phyloP scores from a whole-genome alignment of 2,113 vertebrate species.

The Tringa solitaria region DNA sequence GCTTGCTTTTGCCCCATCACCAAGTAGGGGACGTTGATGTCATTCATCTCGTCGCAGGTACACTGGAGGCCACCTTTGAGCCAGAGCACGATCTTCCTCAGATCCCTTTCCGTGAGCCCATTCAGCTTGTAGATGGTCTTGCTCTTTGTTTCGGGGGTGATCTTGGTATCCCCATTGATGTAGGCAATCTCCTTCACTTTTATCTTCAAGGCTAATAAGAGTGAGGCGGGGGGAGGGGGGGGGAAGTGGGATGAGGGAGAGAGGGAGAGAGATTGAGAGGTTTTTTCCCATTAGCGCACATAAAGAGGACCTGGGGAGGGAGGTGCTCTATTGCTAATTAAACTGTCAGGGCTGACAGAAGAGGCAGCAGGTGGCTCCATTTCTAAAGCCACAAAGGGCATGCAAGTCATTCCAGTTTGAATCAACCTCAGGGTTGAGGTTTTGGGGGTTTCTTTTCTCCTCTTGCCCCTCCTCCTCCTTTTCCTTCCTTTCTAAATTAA shows the following conservation, averaged over 20 bases:
- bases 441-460: conserved; percentile 4
- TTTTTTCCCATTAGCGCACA: conserved; percentile 45
- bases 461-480: background rate
- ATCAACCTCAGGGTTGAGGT: conserved; percentile 39
- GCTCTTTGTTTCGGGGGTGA: conserved; percentile 94
- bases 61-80: conserved; percentile 94
- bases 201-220: conserved; percentile 95
- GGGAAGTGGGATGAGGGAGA: too few species aligned
- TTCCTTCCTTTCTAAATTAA: conserved; percentile 23
- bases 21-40: conserved; percentile 94
- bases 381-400: conserved; percentile 76
- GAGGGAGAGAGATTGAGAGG: conserved; percentile 28
- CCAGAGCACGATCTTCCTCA: conserved; percentile 91
- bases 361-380: conserved; percentile 75
- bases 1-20: conserved; percentile 97
- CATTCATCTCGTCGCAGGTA: conserved; percentile 95
- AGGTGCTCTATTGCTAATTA: conserved; percentile 66
- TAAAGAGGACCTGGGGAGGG: conserved; percentile 55
- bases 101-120: conserved; percentile 89
- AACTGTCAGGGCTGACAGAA: conserved; percentile 62
- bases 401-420: conserved; percentile 66
- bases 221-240: too few species aligned
- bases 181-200: conserved; percentile 99
- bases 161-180: conserved; percentile 96
- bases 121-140: conserved; percentile 97